Base-by-base conservation (phyloP, 2,888 invertebrate genomes). In the Nephrotoma flavescens region DNA sequence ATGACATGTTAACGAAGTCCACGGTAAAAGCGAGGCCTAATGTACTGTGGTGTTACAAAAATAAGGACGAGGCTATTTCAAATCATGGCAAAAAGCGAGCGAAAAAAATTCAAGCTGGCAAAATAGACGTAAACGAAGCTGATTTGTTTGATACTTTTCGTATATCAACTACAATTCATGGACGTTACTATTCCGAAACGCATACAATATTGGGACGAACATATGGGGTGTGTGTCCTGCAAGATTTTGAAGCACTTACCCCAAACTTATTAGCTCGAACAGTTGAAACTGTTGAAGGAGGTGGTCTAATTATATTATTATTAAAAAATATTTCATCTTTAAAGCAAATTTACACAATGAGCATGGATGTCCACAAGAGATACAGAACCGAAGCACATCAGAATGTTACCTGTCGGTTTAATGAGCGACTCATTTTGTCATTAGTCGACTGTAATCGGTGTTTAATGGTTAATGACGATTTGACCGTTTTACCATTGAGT, bases 11-110 rank as follows among this genome's bases (percentile, higher is more conserved):
- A 84, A 96, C 98, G 0, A 99, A 99, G 92, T 96, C 99, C 0
- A 95, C 96, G 86, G 96, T 99, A 0, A 97, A 97, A 92, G 95
- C 98, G 0, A 93, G 99, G 71, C 99, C 99, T 0, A 96, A 96
- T 83, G 98, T 99, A 0, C 92, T 99, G 9, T 99, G 99, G 99
- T 99, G 99, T 91, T 99, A 99, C 91, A 99, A 99, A 94, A 99
- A 95, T 89, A 94, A 94, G 88, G 97, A 98, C 90, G 94, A 97
- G 89, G 97, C 96, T 42, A 97, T 97, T 88, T 96, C 96, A 92
- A 96, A 96, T 90, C 97, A 98, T 90, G 95, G 98, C 6, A 97
- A 98, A 90, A 99, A 99, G 92, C 94, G 97, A 88, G 97, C 98
- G 92, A 97, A 97, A 90, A 98, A 98, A 92, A 95, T 97, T 45